phyloP scores from a whole-genome alignment of 2,113 vertebrate genomes.

The Glareola pratincola region DNA sequence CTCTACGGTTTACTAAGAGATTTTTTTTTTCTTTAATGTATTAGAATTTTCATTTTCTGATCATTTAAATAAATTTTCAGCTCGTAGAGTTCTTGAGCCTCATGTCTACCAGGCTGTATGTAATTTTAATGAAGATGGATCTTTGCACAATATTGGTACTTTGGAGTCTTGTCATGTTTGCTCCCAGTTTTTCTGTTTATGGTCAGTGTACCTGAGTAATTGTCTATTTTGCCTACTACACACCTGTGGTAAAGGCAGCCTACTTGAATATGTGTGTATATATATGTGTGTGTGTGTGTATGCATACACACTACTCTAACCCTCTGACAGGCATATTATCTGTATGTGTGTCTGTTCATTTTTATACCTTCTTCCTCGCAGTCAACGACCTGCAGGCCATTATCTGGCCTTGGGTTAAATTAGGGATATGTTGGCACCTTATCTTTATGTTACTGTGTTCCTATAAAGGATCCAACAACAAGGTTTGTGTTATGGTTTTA shows the following conservation, averaged over 20 bases:
- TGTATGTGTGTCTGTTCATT: neutral
- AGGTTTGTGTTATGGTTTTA: neutral
- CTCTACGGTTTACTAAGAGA: neutral
- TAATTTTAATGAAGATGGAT: fast-evolving
- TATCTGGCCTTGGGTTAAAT: neutral
- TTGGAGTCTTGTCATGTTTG: neutral
- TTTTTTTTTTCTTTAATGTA: neutral
- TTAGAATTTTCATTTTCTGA: neutral
- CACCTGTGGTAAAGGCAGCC: neutral
- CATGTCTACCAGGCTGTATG: neutral
- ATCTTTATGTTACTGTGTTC: neutral
- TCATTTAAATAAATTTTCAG: neutral
- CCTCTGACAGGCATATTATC: neutral
- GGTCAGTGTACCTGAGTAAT: neutral
- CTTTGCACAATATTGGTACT: neutral
- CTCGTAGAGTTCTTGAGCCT: neutral
- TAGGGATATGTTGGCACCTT: neutral
- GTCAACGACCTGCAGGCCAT: neutral
- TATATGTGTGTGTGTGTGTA: neutral
- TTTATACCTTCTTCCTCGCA: neutral
- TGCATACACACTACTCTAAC: neutral
- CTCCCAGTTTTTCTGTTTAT: neutral
- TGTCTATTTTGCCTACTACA: neutral
- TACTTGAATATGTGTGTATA: neutral
- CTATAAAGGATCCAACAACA: neutral